Evolutionary conservation across 2,113 vertebrate species (phyloP).

Genomic region (Silurus glanis): DNA sequence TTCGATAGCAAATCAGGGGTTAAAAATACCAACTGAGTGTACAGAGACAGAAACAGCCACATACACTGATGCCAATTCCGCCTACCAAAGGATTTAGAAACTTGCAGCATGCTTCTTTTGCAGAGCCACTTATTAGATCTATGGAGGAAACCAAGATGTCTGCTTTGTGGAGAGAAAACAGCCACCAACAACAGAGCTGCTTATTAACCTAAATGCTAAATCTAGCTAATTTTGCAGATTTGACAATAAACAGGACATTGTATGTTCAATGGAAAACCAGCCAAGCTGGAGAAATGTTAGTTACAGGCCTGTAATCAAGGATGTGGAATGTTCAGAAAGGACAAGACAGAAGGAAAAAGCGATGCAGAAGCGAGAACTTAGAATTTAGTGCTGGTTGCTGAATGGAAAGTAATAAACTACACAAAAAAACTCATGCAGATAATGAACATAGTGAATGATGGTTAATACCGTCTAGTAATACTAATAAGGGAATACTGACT

Average conservation of each 20-base stretch:
- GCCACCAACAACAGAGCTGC: neutral
- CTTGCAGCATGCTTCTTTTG: neutral
- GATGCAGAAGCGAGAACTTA: neutral
- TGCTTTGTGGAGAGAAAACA: neutral
- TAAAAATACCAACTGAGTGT: neutral
- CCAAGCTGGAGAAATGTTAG: neutral
- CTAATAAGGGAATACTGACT: neutral
- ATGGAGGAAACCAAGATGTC: neutral
- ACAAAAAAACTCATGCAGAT: neutral
- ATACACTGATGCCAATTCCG: neutral
- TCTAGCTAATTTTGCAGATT: neutral
- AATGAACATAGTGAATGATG: neutral
- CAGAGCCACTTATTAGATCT: neutral
- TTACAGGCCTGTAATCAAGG: neutral
- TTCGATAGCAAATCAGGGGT: neutral
- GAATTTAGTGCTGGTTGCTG: neutral
- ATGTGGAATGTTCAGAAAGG: neutral
- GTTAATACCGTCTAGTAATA: neutral
- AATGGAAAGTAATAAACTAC: neutral
- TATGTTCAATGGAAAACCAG: neutral
- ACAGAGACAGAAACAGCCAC: neutral
- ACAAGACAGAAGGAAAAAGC: neutral
- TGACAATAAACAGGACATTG: neutral
- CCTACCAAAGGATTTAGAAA: constrained; percentile 1
- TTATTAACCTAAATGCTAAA: neutral